Base-by-base conservation (phyloP, 2,113 vertebrate genomes). In the Apodemus speciosus region DNA sequence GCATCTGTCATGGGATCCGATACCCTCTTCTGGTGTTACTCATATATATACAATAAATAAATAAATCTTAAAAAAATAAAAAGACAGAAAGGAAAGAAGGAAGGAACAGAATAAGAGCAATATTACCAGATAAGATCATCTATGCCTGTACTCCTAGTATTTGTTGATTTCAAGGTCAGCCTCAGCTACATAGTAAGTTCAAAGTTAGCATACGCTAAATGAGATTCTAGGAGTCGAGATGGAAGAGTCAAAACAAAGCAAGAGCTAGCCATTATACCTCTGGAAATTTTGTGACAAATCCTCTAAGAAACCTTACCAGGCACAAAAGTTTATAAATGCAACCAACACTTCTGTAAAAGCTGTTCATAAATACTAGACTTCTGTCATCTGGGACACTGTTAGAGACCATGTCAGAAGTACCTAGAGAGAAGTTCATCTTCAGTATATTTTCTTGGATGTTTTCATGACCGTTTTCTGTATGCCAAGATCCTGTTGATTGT, bases 241-340 rank as follows among this genome's bases (percentile, higher is more conserved):
- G 23, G 53, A 21, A 35, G 4, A 81, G 56, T 81, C 2, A 81
- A 60, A 66, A 66, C 30, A 18, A 83, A 62, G 38, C 25, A 81
- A 58, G 79, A 77, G 35, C 21, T 81, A 60, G 16, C 60, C 40
- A 94, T 18, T 69, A 72, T 25, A 21, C 11, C 76, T 62, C 80
- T 4, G 40, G 6, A 35, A 66, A 35, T 49, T 66, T 94, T 87
- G 14, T 95, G 56, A 8, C 68, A 91, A 84, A 60, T 43, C 21
- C 30, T 66, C 58, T 88, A 18, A 77, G 27, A 95, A 84, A 73
- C 30, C 49, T 9, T 87, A 23, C 32, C 30, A 86, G 40, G 27
- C 32, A 91, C 25, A 91, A 88, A 86, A 66, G 81, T 38, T 25
- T 92, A 62, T 88, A 92, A 96, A 95, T 83, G 56, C 35, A 92